phyloP scores from a whole-genome alignment of 2,888 invertebrate genomes.

The Phortica magna region DNA sequence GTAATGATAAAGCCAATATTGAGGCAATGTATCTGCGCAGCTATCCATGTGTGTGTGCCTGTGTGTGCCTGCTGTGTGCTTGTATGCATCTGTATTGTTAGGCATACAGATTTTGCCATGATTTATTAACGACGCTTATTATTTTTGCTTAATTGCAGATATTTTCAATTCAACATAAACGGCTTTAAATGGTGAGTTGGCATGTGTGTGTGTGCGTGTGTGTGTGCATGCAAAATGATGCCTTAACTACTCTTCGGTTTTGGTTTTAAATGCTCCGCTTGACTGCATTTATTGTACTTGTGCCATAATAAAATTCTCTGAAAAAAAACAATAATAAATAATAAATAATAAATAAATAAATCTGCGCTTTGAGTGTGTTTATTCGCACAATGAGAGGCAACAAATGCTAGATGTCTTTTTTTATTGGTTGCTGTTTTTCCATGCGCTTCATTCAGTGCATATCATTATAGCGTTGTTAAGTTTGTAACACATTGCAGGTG shows the following conservation, averaged over 20 bases:
- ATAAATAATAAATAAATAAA: slow-evolving; percentile 21
- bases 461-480: too few relatives aligned
- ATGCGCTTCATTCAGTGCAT: too few relatives aligned
- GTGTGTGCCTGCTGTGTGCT: background rate
- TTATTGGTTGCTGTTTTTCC: too few relatives aligned
- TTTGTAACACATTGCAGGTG: too few relatives aligned
- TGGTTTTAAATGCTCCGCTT: slow-evolving; percentile 17
- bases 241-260: background rate
- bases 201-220: too few relatives aligned
- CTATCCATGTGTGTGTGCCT: background rate
- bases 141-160: slow-evolving; percentile 70
- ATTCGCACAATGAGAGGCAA: background rate
- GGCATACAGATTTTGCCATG: slow-evolving; percentile 51
- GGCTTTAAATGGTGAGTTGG: slow-evolving; percentile 1
- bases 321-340: background rate
- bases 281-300: slow-evolving; percentile 18
- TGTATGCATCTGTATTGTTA: slow-evolving; percentile 28
- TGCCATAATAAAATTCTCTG: slow-evolving; percentile 20
- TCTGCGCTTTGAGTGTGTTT: slow-evolving; percentile 1
- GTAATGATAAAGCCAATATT: background rate
- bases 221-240: background rate
- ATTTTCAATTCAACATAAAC: slow-evolving; percentile 52
- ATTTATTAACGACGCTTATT: slow-evolving; percentile 72
- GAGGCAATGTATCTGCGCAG: background rate
- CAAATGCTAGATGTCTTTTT: background rate